phyloP scores from a whole-genome alignment of 30 jellyfish, hydroid and myxozoan genomes.

The Aurelia sp. region DNA sequence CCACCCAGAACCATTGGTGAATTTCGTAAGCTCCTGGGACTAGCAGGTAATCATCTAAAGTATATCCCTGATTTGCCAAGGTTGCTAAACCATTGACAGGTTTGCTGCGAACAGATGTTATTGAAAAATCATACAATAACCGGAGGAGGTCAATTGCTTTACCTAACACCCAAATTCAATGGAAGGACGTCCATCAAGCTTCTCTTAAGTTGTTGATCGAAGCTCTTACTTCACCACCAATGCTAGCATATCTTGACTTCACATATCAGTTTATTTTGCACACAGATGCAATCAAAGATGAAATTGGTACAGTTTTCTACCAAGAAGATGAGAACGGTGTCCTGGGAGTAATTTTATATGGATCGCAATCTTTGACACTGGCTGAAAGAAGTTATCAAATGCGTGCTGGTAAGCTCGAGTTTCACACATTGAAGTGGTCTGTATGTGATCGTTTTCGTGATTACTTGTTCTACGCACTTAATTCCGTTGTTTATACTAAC shows the following conservation, averaged over 20 bases:
- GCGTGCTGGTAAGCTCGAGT: conserved; percentile 21
- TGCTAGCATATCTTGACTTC: conserved; percentile 49
- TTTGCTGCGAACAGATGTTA: conserved; percentile 20
- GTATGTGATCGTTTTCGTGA: conserved; percentile 38
- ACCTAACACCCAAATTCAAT: conserved; percentile 16
- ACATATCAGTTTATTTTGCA: conserved; percentile 23
- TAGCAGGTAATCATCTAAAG: conserved; percentile 31
- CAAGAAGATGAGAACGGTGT: too few relatives aligned
- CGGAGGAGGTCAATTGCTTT: conserved; percentile 31
- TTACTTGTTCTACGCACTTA: conserved; percentile 25
- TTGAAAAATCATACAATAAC: background rate
- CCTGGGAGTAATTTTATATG: conserved; percentile 36
- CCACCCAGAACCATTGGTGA: conserved; percentile 54
- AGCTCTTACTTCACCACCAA: conserved; percentile 28
- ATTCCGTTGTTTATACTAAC: conserved; percentile 20
- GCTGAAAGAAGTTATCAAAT: background rate
- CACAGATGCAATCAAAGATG: conserved; percentile 60
- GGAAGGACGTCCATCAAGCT: conserved; percentile 20
- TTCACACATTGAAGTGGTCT: conserved; percentile 51
- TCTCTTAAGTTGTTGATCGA: conserved; percentile 17
- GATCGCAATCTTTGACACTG: conserved; percentile 22
- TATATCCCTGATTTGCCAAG: conserved; percentile 35
- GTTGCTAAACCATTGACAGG: conserved; percentile 61
- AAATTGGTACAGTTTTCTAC: too few relatives aligned
- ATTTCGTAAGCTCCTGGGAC: conserved; percentile 40